Conservation (phyloP, 2,797 vertebrate species). For the Gallinago nigripennis region DNA sequence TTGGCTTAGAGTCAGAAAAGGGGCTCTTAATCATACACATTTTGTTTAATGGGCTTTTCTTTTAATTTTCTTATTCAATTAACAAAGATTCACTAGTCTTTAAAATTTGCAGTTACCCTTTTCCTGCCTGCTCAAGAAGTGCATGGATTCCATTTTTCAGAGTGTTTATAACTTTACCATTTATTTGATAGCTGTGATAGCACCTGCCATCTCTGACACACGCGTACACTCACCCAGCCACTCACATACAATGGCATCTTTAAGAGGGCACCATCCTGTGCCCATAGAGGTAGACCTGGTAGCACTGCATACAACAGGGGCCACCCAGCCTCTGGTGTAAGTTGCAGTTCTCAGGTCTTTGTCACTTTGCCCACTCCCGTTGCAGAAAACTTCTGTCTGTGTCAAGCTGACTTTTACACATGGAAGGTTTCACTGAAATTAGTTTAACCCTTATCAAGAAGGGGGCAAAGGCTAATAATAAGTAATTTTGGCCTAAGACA, state of each 20-base stretch:
- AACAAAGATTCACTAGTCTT: neutral
- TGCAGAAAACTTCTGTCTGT: neutral
- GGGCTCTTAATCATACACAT: neutral
- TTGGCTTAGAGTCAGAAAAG: neutral
- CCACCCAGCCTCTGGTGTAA: neutral
- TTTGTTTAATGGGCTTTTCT: neutral
- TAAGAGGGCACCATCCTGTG: fast-evolving
- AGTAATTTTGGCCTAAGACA: neutral
- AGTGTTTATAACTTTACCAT: neutral
- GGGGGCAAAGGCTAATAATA: neutral
- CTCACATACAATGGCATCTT: neutral
- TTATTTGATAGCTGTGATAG: neutral
- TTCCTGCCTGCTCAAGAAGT: neutral
- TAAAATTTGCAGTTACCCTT: neutral
- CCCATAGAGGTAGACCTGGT: neutral
- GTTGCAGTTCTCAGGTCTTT: neutral
- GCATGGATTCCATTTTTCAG: slow-evolving; percentile 1
- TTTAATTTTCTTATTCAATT: neutral
- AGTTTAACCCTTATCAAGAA: slow-evolving; percentile 16
- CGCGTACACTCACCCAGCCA: neutral
- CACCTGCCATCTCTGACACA: neutral
- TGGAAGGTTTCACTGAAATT: neutral
- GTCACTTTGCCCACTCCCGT: neutral
- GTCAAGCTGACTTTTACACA: neutral
- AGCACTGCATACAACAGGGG: neutral